A percentile compares a stretch with the other conserved stretches of the same genome.
phyloP scores from a whole-genome alignment of 2,113 vertebrate genomes.

The Cololabis saira region DNA sequence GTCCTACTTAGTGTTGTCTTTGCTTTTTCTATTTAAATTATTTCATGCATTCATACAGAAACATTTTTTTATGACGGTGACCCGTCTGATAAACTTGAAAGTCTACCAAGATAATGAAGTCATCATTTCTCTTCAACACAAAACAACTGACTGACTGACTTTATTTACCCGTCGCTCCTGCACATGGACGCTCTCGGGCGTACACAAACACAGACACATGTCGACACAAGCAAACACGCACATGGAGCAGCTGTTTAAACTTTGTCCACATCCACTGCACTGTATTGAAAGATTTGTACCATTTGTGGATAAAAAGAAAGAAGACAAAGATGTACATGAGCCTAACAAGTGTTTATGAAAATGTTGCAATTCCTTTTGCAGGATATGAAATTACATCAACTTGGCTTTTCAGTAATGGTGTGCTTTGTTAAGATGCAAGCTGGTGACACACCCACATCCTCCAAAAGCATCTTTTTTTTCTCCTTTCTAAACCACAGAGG shows the following conservation, averaged over 20 bases:
- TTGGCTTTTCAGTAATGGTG: too few relatives aligned
- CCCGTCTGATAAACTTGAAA: slow-evolving; percentile 38
- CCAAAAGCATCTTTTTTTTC: too few relatives aligned
- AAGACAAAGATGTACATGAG: slow-evolving; percentile 13
- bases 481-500: too few relatives aligned
- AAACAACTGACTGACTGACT: slow-evolving; percentile 65
- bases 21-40: background rate
- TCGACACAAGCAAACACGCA: slow-evolving; percentile 53
- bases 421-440: too few relatives aligned
- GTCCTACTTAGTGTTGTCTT: too few relatives aligned
- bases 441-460: too few relatives aligned
- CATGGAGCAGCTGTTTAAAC: slow-evolving; percentile 75
- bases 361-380: too few relatives aligned
- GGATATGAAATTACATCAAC: too few relatives aligned
- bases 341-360: background rate
- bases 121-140: slow-evolving; percentile 59
- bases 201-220: slow-evolving; percentile 47
- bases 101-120: slow-evolving; percentile 61
- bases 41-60: slow-evolving; percentile 4
- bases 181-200: slow-evolving; percentile 8
- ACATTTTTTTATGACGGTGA: slow-evolving; percentile 21
- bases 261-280: slow-evolving; percentile 21
- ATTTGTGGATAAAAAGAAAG: slow-evolving; percentile 40
- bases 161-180: slow-evolving; percentile 45
- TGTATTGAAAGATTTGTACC: slow-evolving; percentile 39